Evolutionary conservation across 1,140 invertebrate species (phyloP), one percentile per base, ranked within the genome.

Genomic region (Drosophila saltans): DNA sequence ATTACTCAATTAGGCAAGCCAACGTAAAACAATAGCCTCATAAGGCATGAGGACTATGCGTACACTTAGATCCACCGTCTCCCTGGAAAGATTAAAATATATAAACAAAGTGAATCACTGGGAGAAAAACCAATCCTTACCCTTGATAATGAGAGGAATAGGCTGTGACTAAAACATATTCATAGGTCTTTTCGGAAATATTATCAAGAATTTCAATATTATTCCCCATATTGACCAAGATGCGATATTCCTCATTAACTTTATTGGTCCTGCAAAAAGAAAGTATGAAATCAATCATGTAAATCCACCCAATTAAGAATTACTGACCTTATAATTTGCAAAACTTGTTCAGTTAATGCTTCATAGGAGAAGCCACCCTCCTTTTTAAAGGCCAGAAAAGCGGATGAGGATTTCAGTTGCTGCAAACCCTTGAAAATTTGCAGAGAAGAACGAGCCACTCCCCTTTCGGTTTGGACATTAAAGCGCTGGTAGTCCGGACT

Each of bases 391-490:
- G 91, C 71, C 41, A 61, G 6, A 55, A 92, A 92, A 1, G 91
- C 91, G 0, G 80, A 61, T 10, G 75, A 79, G 26, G 81, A 66
- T 61, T 92, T 91, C 3, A 92, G 64, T 6, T 70, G 56, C 30
- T 89, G 86, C 36, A 92, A 45, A 0, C 69, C 71, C 56, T 92
- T 92, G 57, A 84, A 93, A 1, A 92, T 60, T 3, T 91, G 81
- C 11, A 92, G 11, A 0, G 91, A 74, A 7, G 92, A 92, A 11
- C 90, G 80, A 2, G 81, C 73, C 4, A 88, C 75, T 0, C 78
- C 73, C 11, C 90, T 66, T 79, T 95, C 93, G 5, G 66, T 79
- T 60, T 93, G 79, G 0, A 95, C 93, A 81, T 95, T 95, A 21
- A 92, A 81, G 0, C 76, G 79, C n/a, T 72, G 61, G 71, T 94